phyloP scores from a whole-genome alignment of 2,797 vertebrate genomes.

The Chaenodraco wilsoni region DNA sequence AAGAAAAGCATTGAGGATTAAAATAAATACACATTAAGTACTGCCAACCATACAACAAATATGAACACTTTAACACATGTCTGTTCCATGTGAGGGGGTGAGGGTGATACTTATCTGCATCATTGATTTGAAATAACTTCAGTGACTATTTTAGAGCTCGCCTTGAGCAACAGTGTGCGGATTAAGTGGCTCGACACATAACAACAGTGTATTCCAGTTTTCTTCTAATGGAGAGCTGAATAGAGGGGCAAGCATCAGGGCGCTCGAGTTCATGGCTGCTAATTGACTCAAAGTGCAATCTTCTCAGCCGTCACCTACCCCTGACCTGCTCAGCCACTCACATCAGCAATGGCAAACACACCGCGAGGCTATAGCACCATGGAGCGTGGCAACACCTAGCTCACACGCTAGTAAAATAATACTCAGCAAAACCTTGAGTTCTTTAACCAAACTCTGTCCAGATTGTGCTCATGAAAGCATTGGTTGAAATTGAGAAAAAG shows the following conservation, averaged over 20 bases:
- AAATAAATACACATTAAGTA: conserved; percentile 5
- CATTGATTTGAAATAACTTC: conserved; percentile 63
- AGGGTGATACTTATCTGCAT: conserved; percentile 45
- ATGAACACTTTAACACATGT: conserved; percentile 7
- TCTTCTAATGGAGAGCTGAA: conserved; percentile 57
- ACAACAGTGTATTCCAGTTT: conserved; percentile 52
- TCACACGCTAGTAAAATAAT: conserved; percentile 15
- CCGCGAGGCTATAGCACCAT: conserved; percentile 26
- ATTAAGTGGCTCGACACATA: conserved; percentile 61
- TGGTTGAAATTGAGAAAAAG: neutral
- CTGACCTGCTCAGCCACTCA: conserved; percentile 40
- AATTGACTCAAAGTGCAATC: conserved; percentile 72
- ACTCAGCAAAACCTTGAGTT: neutral
- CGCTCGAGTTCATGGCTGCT: conserved; percentile 59
- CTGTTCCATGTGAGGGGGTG: conserved; percentile 43
- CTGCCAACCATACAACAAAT: conserved; percentile 4
- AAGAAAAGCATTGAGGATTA: neutral
- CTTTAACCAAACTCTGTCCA: conserved; percentile 3
- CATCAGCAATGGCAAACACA: conserved; percentile 56
- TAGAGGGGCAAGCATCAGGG: conserved; percentile 43
- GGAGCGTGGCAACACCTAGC: conserved; percentile 48
- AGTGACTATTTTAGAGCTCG: conserved; percentile 61
- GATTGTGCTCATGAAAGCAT: neutral
- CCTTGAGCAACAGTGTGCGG: conserved; percentile 55
- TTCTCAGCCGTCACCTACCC: conserved; percentile 26